Base-by-base conservation (phyloP, 2,113 vertebrate genomes). In the Muntiacus muntjak region DNA sequence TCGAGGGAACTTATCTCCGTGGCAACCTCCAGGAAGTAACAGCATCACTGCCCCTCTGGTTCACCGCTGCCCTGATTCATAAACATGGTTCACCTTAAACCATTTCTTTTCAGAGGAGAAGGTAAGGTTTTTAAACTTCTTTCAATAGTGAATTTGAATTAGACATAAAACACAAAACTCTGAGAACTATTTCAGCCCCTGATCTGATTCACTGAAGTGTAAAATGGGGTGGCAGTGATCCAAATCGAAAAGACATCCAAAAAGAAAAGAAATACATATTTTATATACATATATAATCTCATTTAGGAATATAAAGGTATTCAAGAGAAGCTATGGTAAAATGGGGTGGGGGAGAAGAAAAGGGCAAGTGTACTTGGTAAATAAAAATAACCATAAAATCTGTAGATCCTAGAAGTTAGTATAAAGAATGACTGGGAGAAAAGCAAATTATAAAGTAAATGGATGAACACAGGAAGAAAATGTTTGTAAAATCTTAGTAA, bases 141-240 rank as follows among this genome's bases (percentile, higher is more conserved):
- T 47, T 84, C 45, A 94, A 7, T 60, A 28, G 88, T 36, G 85
- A 94, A 86, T 83, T 60, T 58, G 62, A 95, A 40, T n/a, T 84
- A 83, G 55, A 95, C 19, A 47, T 47, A 36, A 40, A 25, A 87
- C 23, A 52, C 58, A 54, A 89, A 84, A 86, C 26, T 76, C 64
- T 1, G 1, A 62, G 54, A 47, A 89, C 4, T 36, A 91, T 82
- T 78, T 93, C n/a, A 97, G n/a, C 6, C 50, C 8, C 10, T 33
- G 33, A 93, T 81, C 88, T 96, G 79, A 94, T 94, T 89, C 57
- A 84, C 57, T 88, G 40, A 54, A 91, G 17, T 91, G 8, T 88
- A 85, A 97, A 97, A 84, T 50, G 67, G 58, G 79, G 14, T 96
- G 58, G 58, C 21, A 91, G 57, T 12, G 45, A 43, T 74, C 45